Evolutionary conservation across 2,888 invertebrate species (phyloP), one percentile per base, ranked within the genome.

Genomic region (Oxyteleia sp.): DNA sequence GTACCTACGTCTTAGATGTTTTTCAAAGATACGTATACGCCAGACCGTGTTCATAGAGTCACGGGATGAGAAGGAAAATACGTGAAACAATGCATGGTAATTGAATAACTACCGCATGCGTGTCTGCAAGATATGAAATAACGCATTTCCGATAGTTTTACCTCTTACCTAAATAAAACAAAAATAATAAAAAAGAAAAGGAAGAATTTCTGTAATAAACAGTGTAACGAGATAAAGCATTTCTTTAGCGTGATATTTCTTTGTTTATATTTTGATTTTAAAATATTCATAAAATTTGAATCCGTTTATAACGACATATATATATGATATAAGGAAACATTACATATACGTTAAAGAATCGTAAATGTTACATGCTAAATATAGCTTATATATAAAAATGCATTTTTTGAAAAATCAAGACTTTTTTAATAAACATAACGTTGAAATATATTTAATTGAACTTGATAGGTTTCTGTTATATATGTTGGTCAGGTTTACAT

Each of bases 71-170:
- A 69, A 41, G 32, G 43, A 49, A 61, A 72, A 63, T 61, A 72
- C 72, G 72, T 72, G 72, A 72, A 72, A 72, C 61, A 72, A 72
- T 72, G 72, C 63, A 32, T 53, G 53, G 53, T 72, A 63, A 72
- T 72, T 61, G 63, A 72, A 61, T 72, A 63, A 72, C 72, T 72
- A 20, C 72, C 18, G 63, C 53, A 61, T 72, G 63, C 53, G 41
- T 72, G 26, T 72, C 51, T 57, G 23, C 29, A n/a, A 53, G 53
- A 63, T 51, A 72, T 53, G 29, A 41, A 63, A 63, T 72, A 53
- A 63, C 29, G 23, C 57, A 35, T 43, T 49, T 72, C 13, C 20
- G 61, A 72, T 72, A 20, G 38, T 38, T 20, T 38, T n/a, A 20
- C n/a, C 4, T 26, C 16, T 26, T 51, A 26, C 32, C 47, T n/a